These are phyloP conservation scores for Meda fulgida DNA, from an alignment of 2,797 vertebrate genomes.

Conservation along the genomic window DNA sequence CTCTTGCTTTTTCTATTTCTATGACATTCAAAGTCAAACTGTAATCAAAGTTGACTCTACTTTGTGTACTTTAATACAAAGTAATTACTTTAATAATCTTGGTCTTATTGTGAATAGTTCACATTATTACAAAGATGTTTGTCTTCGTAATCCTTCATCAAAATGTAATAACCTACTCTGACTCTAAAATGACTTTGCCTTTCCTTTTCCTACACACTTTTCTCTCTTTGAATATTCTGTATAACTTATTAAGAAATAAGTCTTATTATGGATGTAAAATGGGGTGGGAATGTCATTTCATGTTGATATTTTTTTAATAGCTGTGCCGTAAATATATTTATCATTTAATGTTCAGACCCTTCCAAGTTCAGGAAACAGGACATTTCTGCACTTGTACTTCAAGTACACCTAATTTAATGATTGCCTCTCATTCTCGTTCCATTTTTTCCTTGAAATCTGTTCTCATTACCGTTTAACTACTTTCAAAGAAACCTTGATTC, in stretches of 20 bases:
- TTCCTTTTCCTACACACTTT: not conserved
- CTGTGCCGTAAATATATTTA: conserved; percentile 4
- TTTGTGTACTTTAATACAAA: not conserved
- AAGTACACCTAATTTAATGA: conserved; percentile 18
- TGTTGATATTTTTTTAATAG: not conserved
- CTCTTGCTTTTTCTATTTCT: not conserved
- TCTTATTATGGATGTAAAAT: conserved; percentile 1
- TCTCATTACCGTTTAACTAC: conserved; percentile 10
- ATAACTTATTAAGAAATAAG: too few species aligned
- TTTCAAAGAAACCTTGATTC: conserved; percentile 7
- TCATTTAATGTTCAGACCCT: not conserved
- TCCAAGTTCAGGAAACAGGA: not conserved
- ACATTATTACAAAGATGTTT: conserved; percentile 19
- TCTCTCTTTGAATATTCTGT: not conserved
- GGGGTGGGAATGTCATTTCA: not conserved
- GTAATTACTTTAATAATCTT: too few species aligned
- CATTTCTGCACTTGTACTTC: not conserved
- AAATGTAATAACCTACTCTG: conserved; percentile 13
- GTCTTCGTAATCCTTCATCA: conserved; percentile 19
- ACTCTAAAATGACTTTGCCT: not conserved
- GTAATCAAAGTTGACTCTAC: not conserved
- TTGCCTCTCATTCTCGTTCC: not conserved
- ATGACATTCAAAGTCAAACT: conserved; percentile 8
- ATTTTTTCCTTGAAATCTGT: not conserved
- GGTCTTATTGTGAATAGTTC: not conserved